phyloP scores from a whole-genome alignment of 1,140 invertebrate species.

The Neodiprion fabricii region DNA sequence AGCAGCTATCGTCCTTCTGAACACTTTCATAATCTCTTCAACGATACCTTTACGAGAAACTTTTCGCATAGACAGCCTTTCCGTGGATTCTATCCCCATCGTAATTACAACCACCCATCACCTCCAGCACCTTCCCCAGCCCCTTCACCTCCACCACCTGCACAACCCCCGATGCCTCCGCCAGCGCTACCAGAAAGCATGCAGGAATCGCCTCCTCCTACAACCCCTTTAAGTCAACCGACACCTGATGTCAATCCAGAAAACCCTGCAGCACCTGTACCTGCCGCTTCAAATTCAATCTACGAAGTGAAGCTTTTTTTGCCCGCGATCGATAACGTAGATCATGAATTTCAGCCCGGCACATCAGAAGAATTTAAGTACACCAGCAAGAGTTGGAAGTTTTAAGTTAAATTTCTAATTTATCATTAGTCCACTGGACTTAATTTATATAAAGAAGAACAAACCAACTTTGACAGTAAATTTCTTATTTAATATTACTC shows the following conservation, averaged over 20 bases:
- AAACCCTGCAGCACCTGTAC: neutral
- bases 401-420: too few relatives aligned
- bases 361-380: neutral
- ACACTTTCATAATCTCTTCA: neutral
- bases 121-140: neutral
- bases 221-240: neutral
- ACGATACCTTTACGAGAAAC: neutral
- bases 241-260: neutral
- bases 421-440: too few relatives aligned
- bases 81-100: neutral
- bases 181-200: too few relatives aligned
- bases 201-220: neutral
- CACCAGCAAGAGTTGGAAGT: neutral
- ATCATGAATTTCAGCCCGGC: neutral
- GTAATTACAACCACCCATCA: neutral
- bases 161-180: neutral
- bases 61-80: neutral
- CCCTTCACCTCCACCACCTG: neutral
- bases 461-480: too few relatives aligned
- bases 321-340: neutral
- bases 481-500: neutral
- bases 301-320: neutral
- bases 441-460: too few relatives aligned
- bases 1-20: neutral
- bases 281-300: neutral